Evolutionary conservation across 1,140 invertebrate species (phyloP), one percentile per base, ranked within the genome.

Genomic region (Colletes latitarsis): DNA sequence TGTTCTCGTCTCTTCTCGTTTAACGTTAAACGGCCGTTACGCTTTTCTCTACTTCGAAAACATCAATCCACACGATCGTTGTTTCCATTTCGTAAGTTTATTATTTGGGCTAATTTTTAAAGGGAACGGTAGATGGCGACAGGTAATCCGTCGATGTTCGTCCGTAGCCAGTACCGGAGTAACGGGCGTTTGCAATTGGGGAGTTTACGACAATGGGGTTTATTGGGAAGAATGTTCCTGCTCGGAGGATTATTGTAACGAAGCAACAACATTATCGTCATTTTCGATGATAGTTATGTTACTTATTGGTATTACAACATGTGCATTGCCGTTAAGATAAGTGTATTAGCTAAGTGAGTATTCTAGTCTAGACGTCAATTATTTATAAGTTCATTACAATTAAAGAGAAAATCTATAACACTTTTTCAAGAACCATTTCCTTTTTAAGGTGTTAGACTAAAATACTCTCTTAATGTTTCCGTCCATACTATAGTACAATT

Each of bases 201-300:
- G 98, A 17, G 97, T 98, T 15, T 96, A 97, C 84, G 96, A 97
- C 76, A 98, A 98, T 89, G 97, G 98, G 5, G 97, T 98, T 0
- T 99, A 98, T 89, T 99, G 98, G 98, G 97, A 99, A 91, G 97
- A 98, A 91, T 99, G 98, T 89, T 98, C 98, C 87, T 99, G 98
- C 92, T 97, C 97, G 0, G 95, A 96, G 80, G 97, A 98, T 90
- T 95, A 96, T 81, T 99, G 98, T 89, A 99, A 98, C 92, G 88
- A 75, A 68, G 89, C 92, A 41, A 82, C 82, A 52, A 77, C 41
- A n/a, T 58, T 84, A 17, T 57, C 70, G 0, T 84, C 63, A 1
- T 58, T 79, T n/a, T 71, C 53, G 6, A 67, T 39, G 1, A 70
- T 77, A 17, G 72, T 79, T 14, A 30, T 84, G n/a, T 39, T 72